A percentile compares a stretch with the other conserved stretches of the same genome.
These are phyloP conservation scores for Palythoa heliodiscus DNA, from an alignment of 92 coral and sea anemone species.

Conservation along the genomic window DNA sequence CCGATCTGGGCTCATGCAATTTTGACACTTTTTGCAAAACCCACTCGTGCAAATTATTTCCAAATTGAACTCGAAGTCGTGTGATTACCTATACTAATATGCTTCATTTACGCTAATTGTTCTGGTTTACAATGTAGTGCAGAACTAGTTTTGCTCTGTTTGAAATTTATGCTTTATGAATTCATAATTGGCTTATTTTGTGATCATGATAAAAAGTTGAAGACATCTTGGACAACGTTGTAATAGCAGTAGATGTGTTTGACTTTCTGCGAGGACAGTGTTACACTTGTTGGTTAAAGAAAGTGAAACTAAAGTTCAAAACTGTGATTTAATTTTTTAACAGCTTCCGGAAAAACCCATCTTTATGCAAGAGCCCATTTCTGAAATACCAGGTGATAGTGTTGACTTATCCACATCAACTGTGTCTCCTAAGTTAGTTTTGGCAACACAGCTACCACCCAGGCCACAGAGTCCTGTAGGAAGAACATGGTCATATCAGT, in stretches of 20 bases:
- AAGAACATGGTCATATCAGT: constrained; percentile 70
- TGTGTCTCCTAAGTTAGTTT: not conserved
- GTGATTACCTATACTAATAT: no score
- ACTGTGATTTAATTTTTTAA: not conserved
- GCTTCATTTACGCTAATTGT: no score
- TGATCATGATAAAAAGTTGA: no score
- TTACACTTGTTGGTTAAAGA: not conserved
- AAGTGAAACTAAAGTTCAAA: not conserved
- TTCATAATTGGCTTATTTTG: no score
- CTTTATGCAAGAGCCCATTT: constrained; percentile 82
- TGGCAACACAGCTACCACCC: constrained; percentile 21
- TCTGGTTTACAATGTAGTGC: no score
- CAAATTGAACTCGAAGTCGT: no score
- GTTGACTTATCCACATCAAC: constrained; percentile 48
- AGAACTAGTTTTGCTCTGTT: no score
- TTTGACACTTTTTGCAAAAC: no score
- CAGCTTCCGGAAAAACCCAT: constrained; percentile 81
- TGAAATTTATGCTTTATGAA: no score
- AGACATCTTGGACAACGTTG: no score
- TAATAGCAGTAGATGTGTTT: not conserved
- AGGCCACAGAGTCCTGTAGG: constrained; percentile 74
- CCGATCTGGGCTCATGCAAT: no score
- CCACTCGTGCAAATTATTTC: no score
- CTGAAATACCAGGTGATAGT: constrained; percentile 38
- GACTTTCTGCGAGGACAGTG: not conserved